Evolutionary conservation across 2,797 vertebrate genomes (phyloP).

Genomic region (Apogon talboti): DNA sequence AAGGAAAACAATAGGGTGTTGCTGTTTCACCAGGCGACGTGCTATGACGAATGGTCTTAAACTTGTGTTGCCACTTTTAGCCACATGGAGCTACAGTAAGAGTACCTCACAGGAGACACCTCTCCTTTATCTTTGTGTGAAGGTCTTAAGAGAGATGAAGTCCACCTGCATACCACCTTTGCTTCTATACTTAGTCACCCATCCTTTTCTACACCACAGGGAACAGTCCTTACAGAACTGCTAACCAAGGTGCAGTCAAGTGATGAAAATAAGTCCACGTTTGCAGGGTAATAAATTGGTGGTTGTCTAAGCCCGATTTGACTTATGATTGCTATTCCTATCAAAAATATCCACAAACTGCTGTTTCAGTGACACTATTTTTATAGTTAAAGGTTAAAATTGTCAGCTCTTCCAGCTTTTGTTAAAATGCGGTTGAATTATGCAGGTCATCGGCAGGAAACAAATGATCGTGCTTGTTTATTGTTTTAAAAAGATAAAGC

Average conservation of each 20-base stretch:
- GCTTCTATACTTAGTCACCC: slow-evolving; percentile 41
- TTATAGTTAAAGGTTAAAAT: not conserved
- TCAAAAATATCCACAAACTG: not conserved
- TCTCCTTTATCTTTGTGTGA: slow-evolving; percentile 51
- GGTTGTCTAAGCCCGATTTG: slow-evolving; percentile 5
- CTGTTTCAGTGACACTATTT: slow-evolving; percentile 2
- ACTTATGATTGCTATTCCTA: not conserved
- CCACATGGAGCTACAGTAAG: slow-evolving; percentile 29
- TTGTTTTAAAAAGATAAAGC: slow-evolving; percentile 36
- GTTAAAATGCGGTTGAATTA: slow-evolving; percentile 16
- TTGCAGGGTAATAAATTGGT: slow-evolving; percentile 5
- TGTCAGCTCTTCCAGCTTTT: not conserved
- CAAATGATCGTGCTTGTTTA: slow-evolving; percentile 52
- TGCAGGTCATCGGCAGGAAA: slow-evolving; percentile 18
- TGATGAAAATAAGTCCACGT: slow-evolving; percentile 19
- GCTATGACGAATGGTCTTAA: slow-evolving; percentile 54
- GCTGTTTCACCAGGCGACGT: slow-evolving; percentile 39
- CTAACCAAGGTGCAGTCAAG: slow-evolving; percentile 19
- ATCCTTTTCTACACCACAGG: slow-evolving; percentile 19
- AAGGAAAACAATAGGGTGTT: slow-evolving; percentile 48
- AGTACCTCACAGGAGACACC: slow-evolving; percentile 28
- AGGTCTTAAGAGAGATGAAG: slow-evolving; percentile 39
- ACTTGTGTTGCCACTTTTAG: slow-evolving; percentile 22
- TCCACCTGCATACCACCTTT: slow-evolving; percentile 46
- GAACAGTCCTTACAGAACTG: slow-evolving; percentile 31